Evolutionary conservation across 2,797 vertebrate genomes (phyloP).

Genomic region (Takifugu rubripes): DNA sequence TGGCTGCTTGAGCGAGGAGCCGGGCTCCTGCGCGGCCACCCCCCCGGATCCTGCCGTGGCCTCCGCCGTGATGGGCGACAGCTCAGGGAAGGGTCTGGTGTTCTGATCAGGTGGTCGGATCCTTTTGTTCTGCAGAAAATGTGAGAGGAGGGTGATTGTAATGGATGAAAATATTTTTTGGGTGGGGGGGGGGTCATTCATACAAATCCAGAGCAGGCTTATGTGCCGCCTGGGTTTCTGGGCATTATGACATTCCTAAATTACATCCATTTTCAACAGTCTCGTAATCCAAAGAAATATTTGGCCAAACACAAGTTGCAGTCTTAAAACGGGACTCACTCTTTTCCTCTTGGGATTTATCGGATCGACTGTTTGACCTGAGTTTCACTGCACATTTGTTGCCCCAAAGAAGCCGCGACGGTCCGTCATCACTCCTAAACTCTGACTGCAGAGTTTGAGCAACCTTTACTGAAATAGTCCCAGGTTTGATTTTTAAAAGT

Average conservation of each 20-base stretch:
- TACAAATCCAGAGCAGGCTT: constrained; percentile 28
- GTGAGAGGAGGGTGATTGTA: background rate
- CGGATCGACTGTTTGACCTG: constrained; percentile 8
- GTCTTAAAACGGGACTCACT: background rate
- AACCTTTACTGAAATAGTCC: background rate
- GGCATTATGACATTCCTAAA: constrained; percentile 20
- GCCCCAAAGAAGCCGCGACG: constrained; percentile 35
- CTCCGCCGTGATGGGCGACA: constrained; percentile 44
- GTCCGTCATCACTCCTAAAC: constrained; percentile 12
- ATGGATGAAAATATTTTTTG: constrained; percentile 16
- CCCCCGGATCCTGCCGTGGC: constrained; percentile 35
- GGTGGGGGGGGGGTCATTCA: background rate
- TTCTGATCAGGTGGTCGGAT: constrained; percentile 37
- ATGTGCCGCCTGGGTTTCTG: constrained; percentile 25
- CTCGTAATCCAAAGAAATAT: constrained; percentile 56
- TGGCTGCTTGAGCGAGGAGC: constrained; percentile 41
- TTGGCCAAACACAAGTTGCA: constrained; percentile 24
- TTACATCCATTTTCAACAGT: constrained; percentile 5
- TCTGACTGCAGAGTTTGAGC: constrained; percentile 2
- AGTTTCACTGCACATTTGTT: constrained; percentile 15
- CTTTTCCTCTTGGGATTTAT: constrained; percentile 3
- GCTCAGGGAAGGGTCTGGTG: constrained; percentile 31
- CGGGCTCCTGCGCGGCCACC: constrained; percentile 37
- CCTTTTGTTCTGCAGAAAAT: constrained; percentile 15
- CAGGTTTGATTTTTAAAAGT: constrained; percentile 29